These are phyloP conservation scores for Labeo rohita DNA, from an alignment of 2,113 vertebrate genomes.

Conservation along the genomic window DNA sequence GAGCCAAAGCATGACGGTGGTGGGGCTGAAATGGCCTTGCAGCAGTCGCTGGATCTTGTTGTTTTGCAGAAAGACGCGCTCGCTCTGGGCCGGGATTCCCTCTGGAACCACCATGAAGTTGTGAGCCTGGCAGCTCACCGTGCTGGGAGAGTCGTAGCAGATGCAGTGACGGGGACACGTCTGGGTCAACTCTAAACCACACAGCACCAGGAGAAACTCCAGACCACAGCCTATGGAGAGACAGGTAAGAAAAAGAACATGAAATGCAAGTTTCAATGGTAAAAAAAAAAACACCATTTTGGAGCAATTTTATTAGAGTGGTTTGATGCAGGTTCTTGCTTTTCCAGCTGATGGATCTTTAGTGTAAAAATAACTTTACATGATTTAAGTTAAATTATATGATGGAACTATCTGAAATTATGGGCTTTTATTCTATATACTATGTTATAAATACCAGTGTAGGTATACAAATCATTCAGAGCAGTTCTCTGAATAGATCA, in stretches of 20 bases:
- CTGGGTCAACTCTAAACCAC: constrained; percentile 80
- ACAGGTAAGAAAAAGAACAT: not conserved
- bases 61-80: constrained; percentile 96
- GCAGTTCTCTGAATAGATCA: too few relatives aligned
- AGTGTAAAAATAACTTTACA: too few relatives aligned
- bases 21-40: constrained; percentile 90
- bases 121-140: constrained; percentile 97
- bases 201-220: constrained; percentile 89
- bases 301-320: too few relatives aligned
- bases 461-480: too few relatives aligned
- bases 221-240: constrained; percentile 74
- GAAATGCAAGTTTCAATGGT: not conserved
- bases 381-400: too few relatives aligned
- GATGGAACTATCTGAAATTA: too few relatives aligned
- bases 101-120: constrained; percentile 90
- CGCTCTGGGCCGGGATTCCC: constrained; percentile 91
- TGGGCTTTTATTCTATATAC: too few relatives aligned
- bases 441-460: too few relatives aligned
- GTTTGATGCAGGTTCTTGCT: not conserved
- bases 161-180: constrained; percentile 91
- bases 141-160: constrained; percentile 95
- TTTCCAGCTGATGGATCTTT: not conserved
- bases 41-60: constrained; percentile 92
- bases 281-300: too few relatives aligned
- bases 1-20: constrained; percentile 93